Percentiles rank a stretch among this genome's conserved stretches.
Evolutionary conservation across 2,888 invertebrate species (phyloP).

Genomic region (Psylliodes chrysocephalus): DNA sequence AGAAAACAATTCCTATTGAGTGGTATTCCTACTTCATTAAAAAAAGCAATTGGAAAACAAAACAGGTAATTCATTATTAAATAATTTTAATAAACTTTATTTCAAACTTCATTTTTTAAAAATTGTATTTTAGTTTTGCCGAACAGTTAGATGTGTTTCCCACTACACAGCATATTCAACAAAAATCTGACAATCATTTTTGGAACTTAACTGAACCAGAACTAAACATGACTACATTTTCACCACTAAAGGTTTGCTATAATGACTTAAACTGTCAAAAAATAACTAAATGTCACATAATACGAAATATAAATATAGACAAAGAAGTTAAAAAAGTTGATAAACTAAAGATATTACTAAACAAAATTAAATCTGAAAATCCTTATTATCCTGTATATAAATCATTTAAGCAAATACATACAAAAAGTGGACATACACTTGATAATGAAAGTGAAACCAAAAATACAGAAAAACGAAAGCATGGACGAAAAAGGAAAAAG

Average conservation of each 20-base stretch:
- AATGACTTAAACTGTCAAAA: slow-evolving; percentile 29
- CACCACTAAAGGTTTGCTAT: slow-evolving; percentile 24
- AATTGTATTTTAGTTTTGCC: slow-evolving; percentile 53
- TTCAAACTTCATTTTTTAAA: not conserved
- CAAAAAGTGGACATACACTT: slow-evolving; percentile 62
- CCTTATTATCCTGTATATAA: slow-evolving; percentile 75
- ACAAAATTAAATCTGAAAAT: slow-evolving; percentile 69
- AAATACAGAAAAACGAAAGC: slow-evolving; percentile 33
- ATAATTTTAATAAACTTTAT: not conserved
- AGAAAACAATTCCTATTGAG: slow-evolving; percentile 77
- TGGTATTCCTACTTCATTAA: slow-evolving; percentile 74
- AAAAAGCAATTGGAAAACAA: slow-evolving; percentile 67
- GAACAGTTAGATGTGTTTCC: slow-evolving; percentile 69
- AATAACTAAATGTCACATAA: slow-evolving; percentile 37
- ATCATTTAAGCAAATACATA: slow-evolving; percentile 70
- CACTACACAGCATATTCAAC: slow-evolving; percentile 73
- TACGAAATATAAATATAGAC: slow-evolving; percentile 38
- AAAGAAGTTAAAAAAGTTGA: slow-evolving; percentile 47
- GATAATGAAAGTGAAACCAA: not conserved
- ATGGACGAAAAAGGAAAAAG: slow-evolving; percentile 28
- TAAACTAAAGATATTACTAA: slow-evolving; percentile 61
- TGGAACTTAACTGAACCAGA: slow-evolving; percentile 59
- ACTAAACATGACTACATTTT: slow-evolving; percentile 42
- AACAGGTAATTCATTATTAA: slow-evolving; percentile 55
- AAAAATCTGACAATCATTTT: slow-evolving; percentile 59